Base-by-base conservation (phyloP, 2,888 invertebrate species). In the Acrobeloides nanus region DNA sequence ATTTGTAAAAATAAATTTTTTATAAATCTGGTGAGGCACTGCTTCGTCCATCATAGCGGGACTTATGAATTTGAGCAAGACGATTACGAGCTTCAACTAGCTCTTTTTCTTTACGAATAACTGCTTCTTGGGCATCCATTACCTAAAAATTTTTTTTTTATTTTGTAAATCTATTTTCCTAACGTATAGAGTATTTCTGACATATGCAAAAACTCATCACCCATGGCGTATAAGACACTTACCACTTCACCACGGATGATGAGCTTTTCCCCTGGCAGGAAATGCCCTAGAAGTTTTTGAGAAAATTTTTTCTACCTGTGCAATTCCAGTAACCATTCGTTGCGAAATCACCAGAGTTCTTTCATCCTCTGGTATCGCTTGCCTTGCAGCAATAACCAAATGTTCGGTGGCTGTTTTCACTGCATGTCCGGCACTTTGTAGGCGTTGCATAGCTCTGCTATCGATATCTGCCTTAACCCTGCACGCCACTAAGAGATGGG, bases 381-480 rank as follows among this genome's bases (percentile, higher is more conserved):
- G 89, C 73, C 87, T 85, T 57, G 92, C 84, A 58, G 92, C 84
- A 0, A 93, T 89, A 18, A 97, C 97, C 67, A 99, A 79, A 78
- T 90, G 90, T 76, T 99, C 97, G 0, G 97, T 95, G 3, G 95
- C 93, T 55, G 88, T 81, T 77, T 95, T 93, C 1, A 97, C 95
- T 3, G 89, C 90, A 31, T 71, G 65, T 21, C 71, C 65, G 15
- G 68, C 71, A 17, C 51, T 80, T 76, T 81, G 81, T 31, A 95
- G 80, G 10, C 93, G 82, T 37, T 88, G 84, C 40, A 92, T 93
- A 6, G 89, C 86, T 62, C 89, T 87, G 6, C 90, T 89, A 52
- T 89, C 86, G 1, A 89, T 87, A 78, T 95, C 95, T 0, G 95
- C 92, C 76, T 95, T 95, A 48, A 97, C 93, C 81, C 93, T 92